Evolutionary conservation across 1,140 invertebrate genomes (phyloP).

Genomic region (Asbolus verrucosus): DNA sequence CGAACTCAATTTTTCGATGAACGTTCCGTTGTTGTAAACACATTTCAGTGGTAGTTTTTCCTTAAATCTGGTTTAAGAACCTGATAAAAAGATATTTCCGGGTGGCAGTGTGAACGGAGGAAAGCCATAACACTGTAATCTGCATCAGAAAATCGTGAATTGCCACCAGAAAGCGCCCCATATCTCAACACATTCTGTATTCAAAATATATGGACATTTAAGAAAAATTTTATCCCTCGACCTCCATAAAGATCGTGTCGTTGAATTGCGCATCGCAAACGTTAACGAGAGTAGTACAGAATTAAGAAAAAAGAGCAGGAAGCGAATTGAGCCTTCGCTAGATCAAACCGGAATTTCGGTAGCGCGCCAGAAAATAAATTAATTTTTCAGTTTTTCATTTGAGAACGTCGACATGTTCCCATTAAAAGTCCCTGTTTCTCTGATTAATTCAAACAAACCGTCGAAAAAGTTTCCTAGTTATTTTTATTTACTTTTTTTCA

Average conservation of each 20-base stretch:
- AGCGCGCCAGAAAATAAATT: slow-evolving; percentile 2
- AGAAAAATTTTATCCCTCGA: background rate
- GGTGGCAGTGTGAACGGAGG: slow-evolving; percentile 4
- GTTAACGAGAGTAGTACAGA: too few species aligned
- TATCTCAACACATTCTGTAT: background rate
- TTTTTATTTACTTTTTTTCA: slow-evolving; percentile 33
- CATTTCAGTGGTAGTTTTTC: background rate
- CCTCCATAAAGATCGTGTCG: background rate
- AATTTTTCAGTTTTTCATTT: slow-evolving; percentile 33
- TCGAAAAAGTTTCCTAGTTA: slow-evolving; percentile 36
- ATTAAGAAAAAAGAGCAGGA: too few species aligned
- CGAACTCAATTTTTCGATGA: background rate
- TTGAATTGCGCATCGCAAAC: background rate
- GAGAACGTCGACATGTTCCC: slow-evolving; percentile 7
- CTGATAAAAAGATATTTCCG: slow-evolving; percentile 7
- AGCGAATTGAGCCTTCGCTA: too few species aligned
- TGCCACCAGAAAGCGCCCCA: background rate
- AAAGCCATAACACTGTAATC: slow-evolving; percentile 5
- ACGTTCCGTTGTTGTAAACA: background rate
- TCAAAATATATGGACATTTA: background rate
- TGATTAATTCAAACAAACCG: slow-evolving; percentile 38
- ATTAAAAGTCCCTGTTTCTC: slow-evolving; percentile 37
- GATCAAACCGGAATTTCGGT: background rate
- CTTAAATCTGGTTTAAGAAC: background rate
- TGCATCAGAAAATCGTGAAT: slow-evolving; percentile 7